Evolutionary conservation across 1,140 invertebrate species (phyloP), one percentile per base, ranked within the genome.

Genomic region (Trigoniulus corallinus): DNA sequence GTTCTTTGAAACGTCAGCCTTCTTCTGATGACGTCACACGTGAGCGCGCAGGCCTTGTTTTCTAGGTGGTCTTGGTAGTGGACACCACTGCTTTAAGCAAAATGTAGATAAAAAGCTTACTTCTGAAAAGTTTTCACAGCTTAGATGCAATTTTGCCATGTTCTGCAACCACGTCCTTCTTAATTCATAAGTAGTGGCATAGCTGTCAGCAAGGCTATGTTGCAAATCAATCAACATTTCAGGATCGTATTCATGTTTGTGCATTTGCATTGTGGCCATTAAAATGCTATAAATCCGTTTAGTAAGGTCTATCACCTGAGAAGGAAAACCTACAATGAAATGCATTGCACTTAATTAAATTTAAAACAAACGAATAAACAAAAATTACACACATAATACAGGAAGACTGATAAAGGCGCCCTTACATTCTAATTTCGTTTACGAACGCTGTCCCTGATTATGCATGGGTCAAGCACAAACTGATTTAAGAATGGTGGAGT

Each of bases 91-190:
- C 15, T 29, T 42, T 20, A 23, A 26, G 1, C 50, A 34, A 23
- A 10, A 15, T 26, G 25, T 37, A 51, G 3, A 47, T 26, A 54
- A 58, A 52, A 42, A 22, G 48, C 37, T 53, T 62, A 78, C 78
- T 69, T 88, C 85, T 1, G 87, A 86, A 61, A 76, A 81, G 68
- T 91, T 82, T 18, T 73, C 73, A 62, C 87, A 78, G 51, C 79
- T 72, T 0, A 78, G 72, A 62, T 95, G 88, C 65, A 88, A 51
- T 45, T 67, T 62, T 2, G 88, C 85, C 78, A 96, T 89, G 2
- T 85, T 86, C 55, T 92, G 82, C 2, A 97, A 74, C 89, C 91
- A 93, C 0, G 91, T 93, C 62, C 88, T 83, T 1, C 92, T 69
- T 40, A 96, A 68, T 62, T 93, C 86, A 2, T 91, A 88, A 0